Evolutionary conservation across 1,140 invertebrate species (phyloP).

Genomic region (Eufriesea mexicana): DNA sequence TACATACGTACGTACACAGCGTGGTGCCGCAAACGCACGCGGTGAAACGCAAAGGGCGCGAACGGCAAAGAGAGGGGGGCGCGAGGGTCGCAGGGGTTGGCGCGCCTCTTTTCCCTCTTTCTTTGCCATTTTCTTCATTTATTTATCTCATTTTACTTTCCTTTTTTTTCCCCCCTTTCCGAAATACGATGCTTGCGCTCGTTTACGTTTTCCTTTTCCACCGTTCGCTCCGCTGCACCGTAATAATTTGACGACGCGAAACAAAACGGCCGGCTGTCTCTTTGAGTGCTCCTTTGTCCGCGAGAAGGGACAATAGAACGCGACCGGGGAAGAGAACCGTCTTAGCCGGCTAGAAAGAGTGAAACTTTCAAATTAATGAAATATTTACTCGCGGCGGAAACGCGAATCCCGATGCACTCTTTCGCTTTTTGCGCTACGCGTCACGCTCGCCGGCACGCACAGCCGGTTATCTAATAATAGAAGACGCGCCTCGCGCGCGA

Average conservation of each 20-base stretch:
- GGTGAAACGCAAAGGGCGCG: constrained; percentile 25
- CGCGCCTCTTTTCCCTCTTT: not conserved
- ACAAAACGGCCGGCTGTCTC: constrained; percentile 12
- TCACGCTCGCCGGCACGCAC: too few species aligned
- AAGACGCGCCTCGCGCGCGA: not conserved
- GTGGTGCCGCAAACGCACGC: too few species aligned
- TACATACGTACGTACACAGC: constrained; percentile 4
- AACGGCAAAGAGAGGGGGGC: not conserved
- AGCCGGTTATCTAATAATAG: constrained; percentile 12
- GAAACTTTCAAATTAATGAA: constrained; percentile 16
- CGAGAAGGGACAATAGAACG: not conserved
- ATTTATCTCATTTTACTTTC: not conserved
- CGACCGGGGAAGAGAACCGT: too few species aligned
- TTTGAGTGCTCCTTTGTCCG: not conserved
- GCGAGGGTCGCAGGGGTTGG: not conserved
- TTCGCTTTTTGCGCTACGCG: too few species aligned
- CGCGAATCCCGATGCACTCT: not conserved
- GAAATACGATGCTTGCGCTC: constrained; percentile 31
- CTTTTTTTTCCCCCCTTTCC: not conserved
- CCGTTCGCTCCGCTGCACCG: constrained; percentile 20
- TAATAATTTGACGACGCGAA: constrained; percentile 45
- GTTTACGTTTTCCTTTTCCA: constrained; percentile 23
- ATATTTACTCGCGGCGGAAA: not conserved
- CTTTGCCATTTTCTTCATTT: not conserved
- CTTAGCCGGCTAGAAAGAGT: not conserved